Evolutionary conservation across 2,113 vertebrate genomes (phyloP), one percentile per base, ranked within the genome.

Genomic region (Daboia siamensis): DNA sequence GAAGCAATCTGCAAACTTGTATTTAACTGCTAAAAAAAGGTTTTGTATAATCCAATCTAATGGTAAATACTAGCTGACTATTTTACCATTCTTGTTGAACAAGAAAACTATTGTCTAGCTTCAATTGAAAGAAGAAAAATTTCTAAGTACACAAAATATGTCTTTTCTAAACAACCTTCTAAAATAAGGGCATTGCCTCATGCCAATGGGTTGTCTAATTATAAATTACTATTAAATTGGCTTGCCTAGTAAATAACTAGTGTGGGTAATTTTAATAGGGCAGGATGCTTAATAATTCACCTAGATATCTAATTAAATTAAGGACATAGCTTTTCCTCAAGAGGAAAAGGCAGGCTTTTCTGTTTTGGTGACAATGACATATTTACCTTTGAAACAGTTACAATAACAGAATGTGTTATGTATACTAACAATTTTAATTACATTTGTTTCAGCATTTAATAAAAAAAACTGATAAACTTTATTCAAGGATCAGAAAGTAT

Each of bases 171-270:
- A 94, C 93, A 94, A 88, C 94, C 90, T 92, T 90, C 93, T 93
- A 94, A 96, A 97, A 94, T 94, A 94, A 11, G 29, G 92, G 91
- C 86, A 96, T 95, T 96, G 95, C 94, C 92, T 96, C 94, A 96
- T 96, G 93, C 93, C 95, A 96, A 94, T 93, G 95, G 57, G 93
- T 94, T 69, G 44, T 94, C 89, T 88, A 89, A 94, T 93, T 95
- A 88, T 95, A 93, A 95, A 93, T 91, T 97, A 95, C 29, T 94
- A 88, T 85, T 95, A 91, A 95, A 91, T 44, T 96, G 97, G 96
- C 97, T 96, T 94, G 96, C 96, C 55, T 2, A 90, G 93, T 96
- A 97, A 94, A 95, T 96, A 95, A 93, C 90, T 94, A 90, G 21
- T 92, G 92, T 57, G 90, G 93, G 85, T 90, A 91, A 96, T 80